Evolutionary conservation across 2,113 vertebrate species (phyloP), one percentile per base, ranked within the genome.

Genomic region (Crypturellus undulatus): DNA sequence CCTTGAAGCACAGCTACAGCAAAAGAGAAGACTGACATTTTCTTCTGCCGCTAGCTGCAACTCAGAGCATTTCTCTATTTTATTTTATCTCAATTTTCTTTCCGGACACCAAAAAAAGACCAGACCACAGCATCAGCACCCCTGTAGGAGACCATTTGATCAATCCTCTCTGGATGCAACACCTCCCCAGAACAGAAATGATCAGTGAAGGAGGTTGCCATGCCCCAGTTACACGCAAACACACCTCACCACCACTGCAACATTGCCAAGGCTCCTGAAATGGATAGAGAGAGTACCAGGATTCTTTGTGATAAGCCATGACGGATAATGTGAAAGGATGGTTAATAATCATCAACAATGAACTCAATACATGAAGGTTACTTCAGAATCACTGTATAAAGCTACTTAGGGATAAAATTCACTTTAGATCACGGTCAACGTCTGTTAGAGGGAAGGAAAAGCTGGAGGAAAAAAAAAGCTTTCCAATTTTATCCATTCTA

Each of bases 11-110:
- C n/a, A 94, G 76, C 79, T 93, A 54, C 64, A 77, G 94, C 90
- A 93, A 94, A 95, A 97, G 94, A 85, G 92, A 82, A 77, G 75
- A 88, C 68, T 86, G 91, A 82, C 90, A 87, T 19, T 30, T 96
- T 94, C 87, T 94, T 56, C 92, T 94, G 96, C 98, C 90, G 95
- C 82, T 56, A 96, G 97, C 96, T 88, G 80, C n/a, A 9, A 69
- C 42, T 96, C 78, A 76, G 14, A 93, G 90, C 64, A 54, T 51
- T 24, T 12, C 12, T 52, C 11, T 43, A 16, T 43, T 43, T 43
- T 43, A 43, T 96, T 95, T 94, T 96, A 78, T 60, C 62, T 95
- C 94, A 89, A 77, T 91, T 93, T 93, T 95, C 43, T 4, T 93
- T 97, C 96, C 87, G 83, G 51, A 58, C 63, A 94, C 81, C 80